Evolutionary conservation across 1,140 invertebrate species (phyloP).

Genomic region (Diprion similis): DNA sequence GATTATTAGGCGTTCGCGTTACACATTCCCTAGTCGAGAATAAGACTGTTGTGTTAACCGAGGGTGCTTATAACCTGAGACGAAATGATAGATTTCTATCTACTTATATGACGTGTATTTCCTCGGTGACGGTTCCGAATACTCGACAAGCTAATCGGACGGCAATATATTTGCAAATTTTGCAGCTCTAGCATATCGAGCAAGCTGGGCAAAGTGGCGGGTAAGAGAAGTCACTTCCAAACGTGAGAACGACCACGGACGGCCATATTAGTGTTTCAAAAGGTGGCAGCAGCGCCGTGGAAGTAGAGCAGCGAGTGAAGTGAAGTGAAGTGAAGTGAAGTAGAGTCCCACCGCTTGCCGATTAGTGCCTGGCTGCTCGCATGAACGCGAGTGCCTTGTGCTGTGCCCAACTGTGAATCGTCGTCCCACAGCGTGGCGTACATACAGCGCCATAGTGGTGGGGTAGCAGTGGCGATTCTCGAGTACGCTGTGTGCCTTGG

Average conservation of each 20-base stretch:
- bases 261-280: not conserved
- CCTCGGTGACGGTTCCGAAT: too few species aligned
- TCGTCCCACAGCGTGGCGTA: not conserved
- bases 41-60: not conserved
- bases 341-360: too few species aligned
- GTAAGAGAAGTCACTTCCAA: too few species aligned
- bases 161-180: too few species aligned
- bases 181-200: too few species aligned
- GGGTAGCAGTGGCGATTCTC: not conserved
- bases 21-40: not conserved
- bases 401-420: slow-evolving; percentile 1
- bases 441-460: not conserved
- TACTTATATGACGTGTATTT: too few species aligned
- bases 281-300: not conserved
- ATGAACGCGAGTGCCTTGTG: not conserved
- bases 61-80: too few species aligned
- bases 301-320: not conserved
- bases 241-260: not conserved
- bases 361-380: not conserved
- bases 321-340: too few species aligned
- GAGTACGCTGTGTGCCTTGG: not conserved
- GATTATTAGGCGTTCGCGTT: not conserved
- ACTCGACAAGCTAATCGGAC: too few species aligned
- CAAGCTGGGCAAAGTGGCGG: too few species aligned
- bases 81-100: too few species aligned